These are phyloP conservation scores for Leuctra nigra DNA, from an alignment of 2,888 invertebrate genomes.

Conservation along the genomic window DNA sequence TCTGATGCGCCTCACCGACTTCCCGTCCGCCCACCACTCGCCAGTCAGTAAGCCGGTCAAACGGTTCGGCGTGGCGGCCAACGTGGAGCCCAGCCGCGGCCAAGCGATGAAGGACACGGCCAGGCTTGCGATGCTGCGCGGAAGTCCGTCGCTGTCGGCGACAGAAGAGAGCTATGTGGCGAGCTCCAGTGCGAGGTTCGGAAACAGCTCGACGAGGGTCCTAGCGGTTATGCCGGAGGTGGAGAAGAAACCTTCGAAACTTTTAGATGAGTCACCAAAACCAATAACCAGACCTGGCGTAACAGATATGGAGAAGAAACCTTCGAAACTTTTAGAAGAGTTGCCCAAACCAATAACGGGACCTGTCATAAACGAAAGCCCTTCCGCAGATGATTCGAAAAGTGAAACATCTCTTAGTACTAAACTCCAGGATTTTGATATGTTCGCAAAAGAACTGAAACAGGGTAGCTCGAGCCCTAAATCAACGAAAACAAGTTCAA, in stretches of 20 bases:
- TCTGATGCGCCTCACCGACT: slow-evolving; percentile 44
- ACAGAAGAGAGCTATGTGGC: too few relatives aligned
- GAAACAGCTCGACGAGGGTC: background rate
- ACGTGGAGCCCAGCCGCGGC: background rate
- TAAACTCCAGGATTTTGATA: background rate
- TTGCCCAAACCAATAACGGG: background rate
- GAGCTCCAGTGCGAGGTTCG: background rate
- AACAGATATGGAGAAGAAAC: too few relatives aligned
- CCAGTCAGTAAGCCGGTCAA: too few relatives aligned
- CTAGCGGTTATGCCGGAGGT: background rate
- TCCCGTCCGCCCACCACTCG: too few relatives aligned
- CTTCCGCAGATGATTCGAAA: background rate
- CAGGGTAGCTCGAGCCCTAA: background rate
- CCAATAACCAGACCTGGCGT: background rate
- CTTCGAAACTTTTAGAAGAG: too few relatives aligned
- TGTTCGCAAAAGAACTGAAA: background rate
- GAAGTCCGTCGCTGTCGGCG: background rate
- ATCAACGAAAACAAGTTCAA: too few relatives aligned
- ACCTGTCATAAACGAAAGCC: background rate
- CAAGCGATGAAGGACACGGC: background rate
- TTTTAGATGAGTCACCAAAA: background rate
- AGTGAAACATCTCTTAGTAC: background rate
- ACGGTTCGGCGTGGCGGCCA: too few relatives aligned
- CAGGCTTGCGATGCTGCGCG: background rate
- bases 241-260: background rate